Base-by-base conservation (phyloP, 1,140 invertebrate species). In the Lanistes nyassanus region DNA sequence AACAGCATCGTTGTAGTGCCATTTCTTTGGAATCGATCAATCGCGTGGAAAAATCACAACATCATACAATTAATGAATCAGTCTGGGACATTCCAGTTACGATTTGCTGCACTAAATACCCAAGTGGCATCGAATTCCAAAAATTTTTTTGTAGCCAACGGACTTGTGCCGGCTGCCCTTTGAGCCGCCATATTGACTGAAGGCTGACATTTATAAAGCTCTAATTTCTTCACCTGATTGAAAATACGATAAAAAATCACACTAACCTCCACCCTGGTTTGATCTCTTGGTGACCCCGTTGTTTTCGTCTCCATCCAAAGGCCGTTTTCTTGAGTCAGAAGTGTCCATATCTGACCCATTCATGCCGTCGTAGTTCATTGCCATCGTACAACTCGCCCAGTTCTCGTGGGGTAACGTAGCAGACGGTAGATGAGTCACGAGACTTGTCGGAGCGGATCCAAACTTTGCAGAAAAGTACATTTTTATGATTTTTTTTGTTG, bases 211-310 rank as follows among this genome's bases (percentile, higher is more conserved):
- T 70, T 70, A 73, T 74, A 56, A 64, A 56, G 56, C 74, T 67
- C 71, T 73, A 80, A 82, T 77, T 66, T 71, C 66, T 31, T 73
- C 68, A 47, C 65, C 65, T 60, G 23, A 58, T 78, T 55, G 74
- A 76, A 78, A 76, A 83, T 42, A 76, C 78, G 76, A 74, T 51
- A 82, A 81, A 67, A 82, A 77, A 47, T 72, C 77, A 75, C 74
- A 69, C 84, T 86, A 82, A 96, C 94, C 94, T 93, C 93, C 93
- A 87, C 94, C 95, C 90, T 95, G 95, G 90, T 96, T 94, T 78
- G 95, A 96, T 89, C 94, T 92, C 91, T 96, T 96, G 79, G 94
- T 94, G 83, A 94, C 93, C 82, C 94, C 94, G 92, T 95, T 95
- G 89, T 96, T 94, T 82, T 92, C 92, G 90, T 95, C 94, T 82